phyloP scores from a whole-genome alignment of 1,140 invertebrate species.

The Popillia japonica region DNA sequence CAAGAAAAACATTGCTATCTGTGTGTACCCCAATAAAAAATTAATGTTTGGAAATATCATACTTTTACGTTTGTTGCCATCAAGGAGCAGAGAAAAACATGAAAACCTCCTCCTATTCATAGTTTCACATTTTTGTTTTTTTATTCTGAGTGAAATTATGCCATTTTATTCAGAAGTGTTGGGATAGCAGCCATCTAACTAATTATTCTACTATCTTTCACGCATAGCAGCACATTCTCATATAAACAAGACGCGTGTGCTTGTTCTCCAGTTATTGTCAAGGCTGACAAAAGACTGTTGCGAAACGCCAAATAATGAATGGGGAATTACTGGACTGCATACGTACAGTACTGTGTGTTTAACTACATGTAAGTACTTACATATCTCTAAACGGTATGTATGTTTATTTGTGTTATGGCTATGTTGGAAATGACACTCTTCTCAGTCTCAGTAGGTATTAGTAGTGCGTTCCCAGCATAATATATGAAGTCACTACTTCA shows the following conservation, averaged over 20 bases:
- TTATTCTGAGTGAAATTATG: no score
- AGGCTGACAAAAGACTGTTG: conserved; percentile 38
- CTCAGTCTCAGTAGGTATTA: conserved; percentile 27
- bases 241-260: conserved; percentile 39
- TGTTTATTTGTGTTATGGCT: background rate
- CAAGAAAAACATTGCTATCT: no score
- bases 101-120: no score
- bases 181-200: no score
- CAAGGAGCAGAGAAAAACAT: no score
- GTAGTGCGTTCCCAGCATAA: conserved; percentile 33
- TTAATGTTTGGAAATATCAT: no score
- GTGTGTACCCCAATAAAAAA: no score
- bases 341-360: background rate
- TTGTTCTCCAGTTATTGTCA: conserved; percentile 42
- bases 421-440: conserved; percentile 19
- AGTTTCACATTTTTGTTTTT: no score
- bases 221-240: background rate
- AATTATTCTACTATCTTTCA: background rate
- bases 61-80: no score
- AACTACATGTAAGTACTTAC: background rate
- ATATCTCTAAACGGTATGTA: background rate
- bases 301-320: conserved; percentile 29
- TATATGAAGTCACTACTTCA: conserved; percentile 37
- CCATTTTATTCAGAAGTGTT: no score
- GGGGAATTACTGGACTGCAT: conserved; percentile 28